Base-by-base conservation (phyloP, 2,888 invertebrate genomes). In the Amaurobius ferox region DNA sequence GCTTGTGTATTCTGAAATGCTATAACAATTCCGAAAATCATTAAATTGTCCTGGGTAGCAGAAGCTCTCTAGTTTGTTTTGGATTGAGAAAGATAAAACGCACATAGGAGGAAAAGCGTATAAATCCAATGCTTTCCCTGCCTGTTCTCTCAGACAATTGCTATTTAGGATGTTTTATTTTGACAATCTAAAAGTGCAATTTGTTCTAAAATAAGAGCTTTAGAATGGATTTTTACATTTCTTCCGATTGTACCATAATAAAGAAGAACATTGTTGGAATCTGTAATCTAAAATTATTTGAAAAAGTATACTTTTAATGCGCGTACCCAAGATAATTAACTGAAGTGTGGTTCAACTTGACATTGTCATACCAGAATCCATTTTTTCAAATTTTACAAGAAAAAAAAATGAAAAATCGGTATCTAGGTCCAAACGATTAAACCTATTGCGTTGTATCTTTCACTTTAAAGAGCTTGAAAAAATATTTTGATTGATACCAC, bases 111-210 rank as follows among this genome's bases (percentile, higher is more conserved):
- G 16, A 16, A 44, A 44, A 44, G 44, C n/a, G 16, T 7, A 44
- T 44, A 44, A 44, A 44, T 13, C 44, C 16, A 16, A 13, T 44
- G 5, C 35, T 16, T 44, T 44, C 16, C n/a, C 16, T 44, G 9
- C 44, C 44, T 44, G 16, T 44, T 44, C 44, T 44, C n/a, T 44
- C 2, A 44, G 44, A 44, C 44, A 44, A 44, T 44, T 44, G 44
- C 44, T 44, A 44, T 44, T 44, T 44, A 44, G 44, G 44, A 44
- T 44, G 44, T 16, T 44, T 44, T 44, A 44, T 44, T 44, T 44
- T 16, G 44, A 44, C 44, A 44, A 44, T 44, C 44, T 44, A 44
- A 44, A 35, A 44, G 44, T 16, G 16, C n/a, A 44, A 16, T 44
- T 44, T 44, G 44, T 44, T 44, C 44, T 9, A 44, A 44, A 44